Conservation (phyloP, 2,113 vertebrate genomes). For the Galemys pyrenaicus region DNA sequence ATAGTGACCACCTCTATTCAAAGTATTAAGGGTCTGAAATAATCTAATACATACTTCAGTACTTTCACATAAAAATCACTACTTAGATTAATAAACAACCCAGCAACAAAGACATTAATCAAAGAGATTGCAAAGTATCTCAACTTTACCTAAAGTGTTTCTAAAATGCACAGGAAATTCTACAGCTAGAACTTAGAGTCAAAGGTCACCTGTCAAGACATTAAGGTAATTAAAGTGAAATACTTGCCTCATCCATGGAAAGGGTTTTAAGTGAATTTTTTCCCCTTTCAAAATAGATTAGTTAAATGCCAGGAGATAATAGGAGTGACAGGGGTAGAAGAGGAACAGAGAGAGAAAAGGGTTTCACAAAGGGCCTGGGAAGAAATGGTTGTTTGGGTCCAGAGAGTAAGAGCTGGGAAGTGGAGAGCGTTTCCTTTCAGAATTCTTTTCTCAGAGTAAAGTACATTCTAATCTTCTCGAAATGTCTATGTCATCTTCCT, state of each 20-base stretch:
- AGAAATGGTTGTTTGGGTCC: not conserved
- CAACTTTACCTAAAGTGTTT: not conserved
- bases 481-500: conserved; percentile 62
- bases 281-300: conserved; percentile 40
- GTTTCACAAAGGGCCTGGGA: rapidly evolving
- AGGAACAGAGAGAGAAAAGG: not conserved
- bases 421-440: not conserved
- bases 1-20: conserved; percentile 20
- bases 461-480: conserved; percentile 40
- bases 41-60: not conserved
- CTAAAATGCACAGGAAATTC: not conserved
- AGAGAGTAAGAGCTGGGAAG: not conserved
- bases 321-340: not conserved
- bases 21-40: not conserved
- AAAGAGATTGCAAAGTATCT: not conserved
- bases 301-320: not conserved
- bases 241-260: not conserved
- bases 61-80: conserved; percentile 4
- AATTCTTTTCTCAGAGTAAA: conserved; percentile 37
- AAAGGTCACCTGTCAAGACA: conserved; percentile 37
- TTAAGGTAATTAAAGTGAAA: conserved; percentile 44
- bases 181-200: not conserved
- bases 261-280: not conserved
- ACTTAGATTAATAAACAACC: not conserved
- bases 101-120: not conserved